Evolutionary conservation across 2,113 vertebrate genomes (phyloP).

Genomic region (Myanophis thanlyinensis): DNA sequence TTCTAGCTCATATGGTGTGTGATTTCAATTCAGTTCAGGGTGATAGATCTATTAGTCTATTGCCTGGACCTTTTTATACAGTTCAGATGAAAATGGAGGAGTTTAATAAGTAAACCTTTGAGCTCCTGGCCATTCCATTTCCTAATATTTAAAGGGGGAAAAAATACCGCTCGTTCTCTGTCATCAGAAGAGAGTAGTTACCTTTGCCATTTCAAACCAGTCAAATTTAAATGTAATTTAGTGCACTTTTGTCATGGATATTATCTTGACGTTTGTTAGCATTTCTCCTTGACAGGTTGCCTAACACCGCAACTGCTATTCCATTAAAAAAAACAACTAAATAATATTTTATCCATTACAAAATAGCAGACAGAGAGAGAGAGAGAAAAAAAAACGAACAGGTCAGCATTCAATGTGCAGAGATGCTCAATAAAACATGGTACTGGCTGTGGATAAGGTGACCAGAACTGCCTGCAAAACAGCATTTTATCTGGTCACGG

Average conservation of each 20-base stretch:
- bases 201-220: neutral
- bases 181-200: neutral
- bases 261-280: constrained; percentile 40
- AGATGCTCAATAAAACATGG: neutral
- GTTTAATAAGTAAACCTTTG: neutral
- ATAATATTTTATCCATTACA: neutral
- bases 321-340: constrained; percentile 13
- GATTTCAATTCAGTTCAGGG: neutral
- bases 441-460: neutral
- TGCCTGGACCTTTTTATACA: neutral
- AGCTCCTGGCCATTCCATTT: neutral
- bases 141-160: neutral
- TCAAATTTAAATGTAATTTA: constrained; percentile 10
- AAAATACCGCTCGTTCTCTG: neutral
- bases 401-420: neutral
- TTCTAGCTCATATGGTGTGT: neutral
- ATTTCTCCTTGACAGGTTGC: constrained; percentile 29
- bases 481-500: neutral
- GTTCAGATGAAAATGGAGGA: neutral
- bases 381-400: neutral
- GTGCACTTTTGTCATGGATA: neutral
- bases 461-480: neutral
- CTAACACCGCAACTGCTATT: neutral
- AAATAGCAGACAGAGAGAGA: neutral
- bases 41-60: neutral